Evolutionary conservation across 2,888 invertebrate genomes (phyloP).

Genomic region (Tolmerus cingulatus): DNA sequence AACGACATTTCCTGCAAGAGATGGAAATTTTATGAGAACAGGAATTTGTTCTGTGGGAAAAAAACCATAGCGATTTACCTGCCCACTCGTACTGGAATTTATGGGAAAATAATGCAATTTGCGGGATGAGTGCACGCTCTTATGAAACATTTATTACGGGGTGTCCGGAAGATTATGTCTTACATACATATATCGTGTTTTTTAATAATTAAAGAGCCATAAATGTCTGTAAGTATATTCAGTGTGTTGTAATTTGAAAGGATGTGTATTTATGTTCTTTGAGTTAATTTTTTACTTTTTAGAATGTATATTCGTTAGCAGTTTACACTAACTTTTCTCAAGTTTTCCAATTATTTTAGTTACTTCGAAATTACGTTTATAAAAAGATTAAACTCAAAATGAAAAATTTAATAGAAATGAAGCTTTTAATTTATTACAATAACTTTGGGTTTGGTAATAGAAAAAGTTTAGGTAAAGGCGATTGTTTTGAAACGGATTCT

Average conservation of each 20-base stretch:
- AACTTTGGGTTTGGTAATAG: too few relatives aligned
- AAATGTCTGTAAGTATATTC: too few relatives aligned
- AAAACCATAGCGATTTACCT: neutral
- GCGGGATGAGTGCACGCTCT: neutral
- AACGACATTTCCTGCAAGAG: conserved; percentile 22
- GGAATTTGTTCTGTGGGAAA: neutral
- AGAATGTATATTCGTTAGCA: too few relatives aligned
- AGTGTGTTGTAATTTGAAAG: neutral
- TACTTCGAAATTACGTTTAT: too few relatives aligned
- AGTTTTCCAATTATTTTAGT: too few relatives aligned
- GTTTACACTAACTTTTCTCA: too few relatives aligned
- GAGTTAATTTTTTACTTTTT: neutral
- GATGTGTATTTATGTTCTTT: neutral
- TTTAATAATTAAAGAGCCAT: neutral
- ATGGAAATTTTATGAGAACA: conserved; percentile 26
- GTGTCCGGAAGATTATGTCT: neutral
- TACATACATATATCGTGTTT: too few relatives aligned
- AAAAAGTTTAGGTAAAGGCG: too few relatives aligned
- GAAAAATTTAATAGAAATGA: too few relatives aligned
- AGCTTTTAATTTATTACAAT: too few relatives aligned
- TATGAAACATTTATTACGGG: neutral
- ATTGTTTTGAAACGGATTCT: too few relatives aligned
- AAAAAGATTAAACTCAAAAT: too few relatives aligned
- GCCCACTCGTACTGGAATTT: neutral
- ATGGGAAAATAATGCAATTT: conserved; percentile 3